Evolutionary conservation across 2,888 invertebrate genomes (phyloP).

Genomic region (Tiphia femorata): DNA sequence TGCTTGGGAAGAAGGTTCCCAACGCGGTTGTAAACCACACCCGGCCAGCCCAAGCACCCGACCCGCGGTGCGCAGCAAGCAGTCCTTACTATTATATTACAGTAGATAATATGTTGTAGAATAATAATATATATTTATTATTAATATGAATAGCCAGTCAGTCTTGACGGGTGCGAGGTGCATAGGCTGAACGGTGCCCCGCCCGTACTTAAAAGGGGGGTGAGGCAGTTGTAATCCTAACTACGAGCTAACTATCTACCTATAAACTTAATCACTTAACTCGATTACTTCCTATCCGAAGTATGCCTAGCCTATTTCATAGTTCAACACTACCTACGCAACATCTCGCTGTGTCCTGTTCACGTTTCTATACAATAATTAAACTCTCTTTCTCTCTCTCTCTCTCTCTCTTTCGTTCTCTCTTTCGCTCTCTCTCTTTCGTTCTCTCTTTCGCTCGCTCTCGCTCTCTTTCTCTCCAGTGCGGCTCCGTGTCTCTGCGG

Average conservation of each 20-base stretch:
- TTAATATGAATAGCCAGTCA: slow-evolving; percentile 65
- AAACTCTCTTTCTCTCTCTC: slow-evolving; percentile 34
- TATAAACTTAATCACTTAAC: slow-evolving; percentile 46
- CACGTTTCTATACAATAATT: slow-evolving; percentile 49
- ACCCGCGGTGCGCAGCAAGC: slow-evolving; percentile 65
- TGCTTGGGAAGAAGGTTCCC: slow-evolving; percentile 42
- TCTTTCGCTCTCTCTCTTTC: slow-evolving; percentile 14
- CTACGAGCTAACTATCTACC: slow-evolving; percentile 57
- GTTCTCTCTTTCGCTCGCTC: slow-evolving; percentile 11
- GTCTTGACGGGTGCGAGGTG: slow-evolving; percentile 64
- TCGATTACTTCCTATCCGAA: slow-evolving; percentile 50
- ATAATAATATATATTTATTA: slow-evolving; percentile 52
- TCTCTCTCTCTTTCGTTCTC: slow-evolving; percentile 25
- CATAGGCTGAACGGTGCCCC: slow-evolving; percentile 62
- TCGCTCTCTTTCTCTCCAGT: slow-evolving; percentile 8
- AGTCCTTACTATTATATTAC: slow-evolving; percentile 63
- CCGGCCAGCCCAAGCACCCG: slow-evolving; percentile 64
- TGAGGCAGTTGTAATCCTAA: slow-evolving; percentile 61
- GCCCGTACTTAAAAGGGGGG: slow-evolving; percentile 34
- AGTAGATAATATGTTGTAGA: slow-evolving; percentile 45
- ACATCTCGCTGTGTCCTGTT: slow-evolving; percentile 39
- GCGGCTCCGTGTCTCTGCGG: slow-evolving; percentile 25
- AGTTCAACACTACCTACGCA: slow-evolving; percentile 64
- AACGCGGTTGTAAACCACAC: slow-evolving; percentile 38
- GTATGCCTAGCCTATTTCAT: slow-evolving; percentile 55